Base-by-base conservation (phyloP, 2,888 invertebrate species). In the Carcina quercana region DNA sequence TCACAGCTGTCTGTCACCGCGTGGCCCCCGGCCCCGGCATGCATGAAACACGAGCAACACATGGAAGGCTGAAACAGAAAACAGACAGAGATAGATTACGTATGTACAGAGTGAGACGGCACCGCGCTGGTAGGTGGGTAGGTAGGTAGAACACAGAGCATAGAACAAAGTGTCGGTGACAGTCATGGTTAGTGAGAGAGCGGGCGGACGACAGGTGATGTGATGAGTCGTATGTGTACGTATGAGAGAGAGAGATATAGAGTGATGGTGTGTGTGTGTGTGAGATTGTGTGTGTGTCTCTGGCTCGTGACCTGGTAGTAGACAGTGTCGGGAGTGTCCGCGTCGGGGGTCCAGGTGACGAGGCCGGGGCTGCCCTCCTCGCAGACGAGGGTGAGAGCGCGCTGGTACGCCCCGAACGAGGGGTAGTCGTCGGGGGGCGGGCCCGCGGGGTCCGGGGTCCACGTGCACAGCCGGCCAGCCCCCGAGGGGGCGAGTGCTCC, bases 221-320 rank as follows among this genome's bases (percentile, higher is more conserved):
- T n/a, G n/a, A n/a, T n/a, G n/a, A n/a, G n/a, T n/a, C n/a, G n/a
- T n/a, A n/a, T 21, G 26, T 25, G 34, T n/a, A n/a, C n/a, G n/a
- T n/a, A n/a, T n/a, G n/a, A n/a, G n/a, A n/a, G n/a, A n/a, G n/a
- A n/a, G n/a, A n/a, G n/a, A n/a, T n/a, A n/a, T n/a, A n/a, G n/a
- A n/a, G n/a, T n/a, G n/a, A n/a, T n/a, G n/a, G n/a, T n/a, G n/a
- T n/a, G n/a, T n/a, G n/a, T n/a, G n/a, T n/a, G n/a, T n/a, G n/a
- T n/a, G n/a, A n/a, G n/a, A n/a, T n/a, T n/a, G n/a, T n/a, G n/a
- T n/a, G n/a, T n/a, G 12, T 39, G 32, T 3, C 24, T 19, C 47
- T 66, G n/a, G n/a, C n/a, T n/a, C n/a, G n/a, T n/a, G n/a, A 93
- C 94, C 88, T 94, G 97, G 69, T 97, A 97, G 66, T 96, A 97